Evolutionary conservation across 2,888 invertebrate genomes (phyloP).

Genomic region (Hyposoter didymator): DNA sequence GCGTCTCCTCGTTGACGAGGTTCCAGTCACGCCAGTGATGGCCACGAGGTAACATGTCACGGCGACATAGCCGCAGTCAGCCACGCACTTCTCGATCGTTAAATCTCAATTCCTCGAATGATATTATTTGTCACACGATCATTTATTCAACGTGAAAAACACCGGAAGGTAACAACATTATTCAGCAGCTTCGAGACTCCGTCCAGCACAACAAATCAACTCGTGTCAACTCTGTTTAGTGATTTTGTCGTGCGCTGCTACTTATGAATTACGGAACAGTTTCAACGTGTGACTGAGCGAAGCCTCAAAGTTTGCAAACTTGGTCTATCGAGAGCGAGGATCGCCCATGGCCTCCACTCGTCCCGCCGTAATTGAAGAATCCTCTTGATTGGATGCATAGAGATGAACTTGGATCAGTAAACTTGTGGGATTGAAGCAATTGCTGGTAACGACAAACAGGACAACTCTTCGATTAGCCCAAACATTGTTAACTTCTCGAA

Average conservation of each 20-base stretch:
- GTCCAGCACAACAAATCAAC: background rate
- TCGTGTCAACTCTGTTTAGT: slow-evolving; percentile 18
- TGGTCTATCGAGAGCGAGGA: slow-evolving; percentile 48
- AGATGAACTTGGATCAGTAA: slow-evolving; percentile 29
- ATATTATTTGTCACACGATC: slow-evolving; percentile 1
- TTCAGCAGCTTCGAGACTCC: slow-evolving; percentile 2
- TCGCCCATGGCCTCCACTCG: slow-evolving; percentile 42
- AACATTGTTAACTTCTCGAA: background rate
- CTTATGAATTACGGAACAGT: slow-evolving; percentile 55
- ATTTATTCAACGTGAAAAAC: background rate
- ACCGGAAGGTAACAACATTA: background rate
- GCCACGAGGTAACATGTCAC: slow-evolving; percentile 83
- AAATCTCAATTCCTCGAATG: background rate
- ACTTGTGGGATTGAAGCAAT: slow-evolving; percentile 2
- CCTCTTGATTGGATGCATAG: slow-evolving; percentile 53
- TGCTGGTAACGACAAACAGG: background rate
- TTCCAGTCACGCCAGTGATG: slow-evolving; percentile 78
- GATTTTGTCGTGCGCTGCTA: slow-evolving; percentile 26
- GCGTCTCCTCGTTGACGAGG: slow-evolving; percentile 74
- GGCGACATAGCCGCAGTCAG: slow-evolving; percentile 76
- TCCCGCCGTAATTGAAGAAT: slow-evolving; percentile 38
- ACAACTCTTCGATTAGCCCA: background rate
- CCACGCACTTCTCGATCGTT: slow-evolving; percentile 40
- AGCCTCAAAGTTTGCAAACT: slow-evolving; percentile 56
- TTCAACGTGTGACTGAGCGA: slow-evolving; percentile 50